Conservation (phyloP, 2,797 vertebrate species). For the Melanitta fusca region DNA sequence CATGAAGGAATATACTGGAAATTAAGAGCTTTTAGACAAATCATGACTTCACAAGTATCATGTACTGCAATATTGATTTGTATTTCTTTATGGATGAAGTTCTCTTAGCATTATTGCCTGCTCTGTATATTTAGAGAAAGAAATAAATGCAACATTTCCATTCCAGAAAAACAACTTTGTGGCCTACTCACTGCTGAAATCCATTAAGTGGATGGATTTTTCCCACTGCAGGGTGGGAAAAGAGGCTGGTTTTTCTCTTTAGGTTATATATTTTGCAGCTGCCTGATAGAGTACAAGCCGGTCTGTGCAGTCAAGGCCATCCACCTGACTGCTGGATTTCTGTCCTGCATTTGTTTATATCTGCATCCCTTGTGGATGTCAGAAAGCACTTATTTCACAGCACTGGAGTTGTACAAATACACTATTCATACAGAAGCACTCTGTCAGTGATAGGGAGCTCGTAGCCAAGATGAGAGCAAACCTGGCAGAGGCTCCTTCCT, state of each 20-base stretch:
- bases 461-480: neutral
- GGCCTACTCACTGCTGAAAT: conserved; percentile 26
- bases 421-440: neutral
- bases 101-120: neutral
- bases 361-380: neutral
- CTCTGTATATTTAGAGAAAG: neutral
- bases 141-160: conserved; percentile 26
- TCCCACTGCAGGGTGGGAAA: neutral
- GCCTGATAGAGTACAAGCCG: neutral
- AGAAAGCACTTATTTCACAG: neutral
- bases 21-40: conserved; percentile 37
- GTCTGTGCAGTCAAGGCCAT: conserved; percentile 1
- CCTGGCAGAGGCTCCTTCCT: neutral
- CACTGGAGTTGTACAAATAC: neutral
- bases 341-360: neutral
- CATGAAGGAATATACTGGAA: neutral
- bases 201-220: neutral
- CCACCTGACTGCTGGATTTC: neutral
- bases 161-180: conserved; percentile 35
- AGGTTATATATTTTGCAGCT: neutral
- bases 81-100: neutral
- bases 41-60: neutral
- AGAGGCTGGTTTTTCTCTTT: neutral
- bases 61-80: conserved; percentile 16
- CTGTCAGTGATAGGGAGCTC: neutral